A percentile compares a stretch with the other conserved stretches of the same genome.
These are phyloP conservation scores for Anarrhichthys ocellatus DNA, from an alignment of 2,113 vertebrate genomes.

Conservation along the genomic window DNA sequence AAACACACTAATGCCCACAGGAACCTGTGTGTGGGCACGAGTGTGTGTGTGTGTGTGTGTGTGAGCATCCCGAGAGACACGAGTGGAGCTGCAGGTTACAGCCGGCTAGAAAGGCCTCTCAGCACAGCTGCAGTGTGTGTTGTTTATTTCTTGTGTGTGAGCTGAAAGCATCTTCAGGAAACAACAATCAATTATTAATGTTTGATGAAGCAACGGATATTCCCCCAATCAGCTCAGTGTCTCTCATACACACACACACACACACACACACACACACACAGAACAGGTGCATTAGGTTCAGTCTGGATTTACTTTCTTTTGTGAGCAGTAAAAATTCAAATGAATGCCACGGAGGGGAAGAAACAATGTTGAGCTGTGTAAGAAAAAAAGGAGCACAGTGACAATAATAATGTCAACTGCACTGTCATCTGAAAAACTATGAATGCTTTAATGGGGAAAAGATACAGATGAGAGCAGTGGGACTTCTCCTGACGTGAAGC, in stretches of 20 bases:
- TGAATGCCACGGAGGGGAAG: neutral
- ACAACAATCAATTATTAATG: slow-evolving; percentile 72
- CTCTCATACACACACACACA: neutral
- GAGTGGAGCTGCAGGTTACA: slow-evolving; percentile 58
- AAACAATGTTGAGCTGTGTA: neutral
- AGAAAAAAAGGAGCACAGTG: neutral
- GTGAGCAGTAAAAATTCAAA: slow-evolving; percentile 28
- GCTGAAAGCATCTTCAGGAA: slow-evolving; percentile 63
- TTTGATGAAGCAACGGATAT: slow-evolving; percentile 20
- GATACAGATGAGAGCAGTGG: slow-evolving; percentile 21
- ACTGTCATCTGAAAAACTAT: slow-evolving; percentile 37
- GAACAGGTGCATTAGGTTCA: slow-evolving; percentile 22
- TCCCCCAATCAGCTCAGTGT: neutral
- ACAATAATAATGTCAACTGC: slow-evolving; percentile 30
- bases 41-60: slow-evolving; percentile 15
- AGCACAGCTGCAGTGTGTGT: slow-evolving; percentile 22
- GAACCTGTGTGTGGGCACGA: slow-evolving; percentile 37
- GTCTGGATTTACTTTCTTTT: slow-evolving; percentile 22
- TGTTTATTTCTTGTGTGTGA: slow-evolving; percentile 30
- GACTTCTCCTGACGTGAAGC: slow-evolving; percentile 35
- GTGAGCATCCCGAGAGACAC: slow-evolving; percentile 65
- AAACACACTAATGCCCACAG: slow-evolving; percentile 51
- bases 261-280: neutral
- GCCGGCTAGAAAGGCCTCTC: slow-evolving; percentile 45
- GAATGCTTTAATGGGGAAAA: slow-evolving; percentile 35